Percentiles rank a stretch among this genome's conserved stretches.
phyloP scores from a whole-genome alignment of 2,888 invertebrate genomes.

The Lasius platythorax region DNA sequence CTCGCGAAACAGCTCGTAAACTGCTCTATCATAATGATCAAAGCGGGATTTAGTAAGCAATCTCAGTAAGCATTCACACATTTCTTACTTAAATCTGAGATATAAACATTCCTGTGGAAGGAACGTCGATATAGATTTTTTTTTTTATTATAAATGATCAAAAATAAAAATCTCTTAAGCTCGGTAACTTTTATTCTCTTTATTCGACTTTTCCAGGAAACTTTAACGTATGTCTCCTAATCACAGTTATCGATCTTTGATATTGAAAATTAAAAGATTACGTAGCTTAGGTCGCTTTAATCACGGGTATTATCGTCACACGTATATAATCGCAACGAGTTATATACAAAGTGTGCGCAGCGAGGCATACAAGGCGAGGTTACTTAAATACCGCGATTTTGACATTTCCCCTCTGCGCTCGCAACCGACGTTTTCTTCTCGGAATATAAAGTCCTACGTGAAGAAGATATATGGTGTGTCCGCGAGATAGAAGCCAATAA shows the following conservation, averaged over 20 bases:
- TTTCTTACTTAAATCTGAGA: constrained; percentile 7
- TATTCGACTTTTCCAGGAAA: neutral
- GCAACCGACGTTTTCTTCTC: constrained; percentile 57
- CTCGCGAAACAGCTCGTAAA: constrained; percentile 13
- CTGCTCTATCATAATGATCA: constrained; percentile 1
- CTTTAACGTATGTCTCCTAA: neutral
- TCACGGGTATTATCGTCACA: neutral
- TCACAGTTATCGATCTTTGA: neutral
- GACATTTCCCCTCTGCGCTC: constrained; percentile 67
- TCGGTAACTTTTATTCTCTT: neutral
- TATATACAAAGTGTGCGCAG: neutral
- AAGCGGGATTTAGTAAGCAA: neutral
- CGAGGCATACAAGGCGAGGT: constrained; percentile 21
- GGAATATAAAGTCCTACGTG: constrained; percentile 20
- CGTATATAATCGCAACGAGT: neutral
- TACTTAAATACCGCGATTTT: constrained; percentile 59
- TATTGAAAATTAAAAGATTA: neutral
- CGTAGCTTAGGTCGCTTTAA: neutral
- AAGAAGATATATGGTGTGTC: constrained; percentile 39
- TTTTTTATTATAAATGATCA: neutral
- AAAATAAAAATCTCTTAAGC: neutral
- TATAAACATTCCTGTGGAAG: neutral
- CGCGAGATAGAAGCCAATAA: constrained; percentile 54
- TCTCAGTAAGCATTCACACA: neutral
- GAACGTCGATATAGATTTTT: neutral